Conservation (phyloP, 2,113 vertebrate genomes). For the Dipodomys merriami region DNA sequence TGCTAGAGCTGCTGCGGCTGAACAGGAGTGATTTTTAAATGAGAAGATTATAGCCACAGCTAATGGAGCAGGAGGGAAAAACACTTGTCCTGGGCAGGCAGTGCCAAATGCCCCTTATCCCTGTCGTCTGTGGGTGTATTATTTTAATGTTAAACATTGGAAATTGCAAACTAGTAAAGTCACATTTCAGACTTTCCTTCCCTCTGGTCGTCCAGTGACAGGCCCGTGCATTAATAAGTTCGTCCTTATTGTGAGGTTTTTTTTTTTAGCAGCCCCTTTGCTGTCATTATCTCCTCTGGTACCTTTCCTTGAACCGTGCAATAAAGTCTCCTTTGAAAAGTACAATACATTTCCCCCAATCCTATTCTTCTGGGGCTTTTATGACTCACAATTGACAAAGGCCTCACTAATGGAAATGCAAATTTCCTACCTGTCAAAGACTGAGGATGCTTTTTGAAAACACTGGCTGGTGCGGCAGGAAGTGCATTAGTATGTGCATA, state of each 20-base stretch:
- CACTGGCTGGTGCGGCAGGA: conserved; percentile 58
- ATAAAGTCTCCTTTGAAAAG: conserved; percentile 68
- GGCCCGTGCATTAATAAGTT: conserved; percentile 52
- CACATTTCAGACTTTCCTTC: conserved; percentile 56
- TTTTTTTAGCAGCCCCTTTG: no score
- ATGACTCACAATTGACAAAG: conserved; percentile 83
- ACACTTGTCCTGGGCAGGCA: conserved; percentile 28
- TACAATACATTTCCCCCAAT: conserved; percentile 56
- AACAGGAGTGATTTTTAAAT: conserved; percentile 10
- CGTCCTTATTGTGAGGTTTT: conserved; percentile 4
- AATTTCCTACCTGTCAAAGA: conserved; percentile 84
- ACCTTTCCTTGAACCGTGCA: conserved; percentile 40
- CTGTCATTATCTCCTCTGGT: conserved; percentile 69
- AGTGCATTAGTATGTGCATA: conserved; percentile 36
- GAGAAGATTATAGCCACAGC: conserved; percentile 4
- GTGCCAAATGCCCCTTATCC: conserved; percentile 12
- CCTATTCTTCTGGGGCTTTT: conserved; percentile 79
- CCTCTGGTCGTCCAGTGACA: conserved; percentile 55
- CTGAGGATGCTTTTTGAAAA: conserved; percentile 74
- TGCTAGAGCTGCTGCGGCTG: not conserved
- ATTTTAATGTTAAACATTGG: conserved; percentile 62
- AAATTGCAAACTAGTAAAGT: conserved; percentile 60
- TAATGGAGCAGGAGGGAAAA: conserved; percentile 39
- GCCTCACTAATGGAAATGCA: conserved; percentile 85
- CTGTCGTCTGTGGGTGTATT: not conserved